A percentile compares a stretch with the other conserved stretches of the same genome.
Conservation (phyloP, 2,113 vertebrate genomes). For the Gorsachius goisagi region DNA sequence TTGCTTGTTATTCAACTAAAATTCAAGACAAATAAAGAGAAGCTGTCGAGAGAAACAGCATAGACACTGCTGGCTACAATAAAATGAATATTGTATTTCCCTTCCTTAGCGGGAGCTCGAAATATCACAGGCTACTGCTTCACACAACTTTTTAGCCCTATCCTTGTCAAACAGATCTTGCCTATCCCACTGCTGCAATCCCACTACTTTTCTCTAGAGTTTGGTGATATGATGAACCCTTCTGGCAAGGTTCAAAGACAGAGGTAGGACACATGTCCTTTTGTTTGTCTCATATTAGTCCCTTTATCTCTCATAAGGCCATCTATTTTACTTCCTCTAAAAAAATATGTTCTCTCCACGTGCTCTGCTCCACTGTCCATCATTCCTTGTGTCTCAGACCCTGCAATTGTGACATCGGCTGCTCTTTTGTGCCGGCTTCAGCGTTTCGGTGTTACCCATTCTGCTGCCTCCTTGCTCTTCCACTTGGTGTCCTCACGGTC, state of each 20-base stretch:
- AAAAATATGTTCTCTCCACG: neutral
- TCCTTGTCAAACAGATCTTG: neutral
- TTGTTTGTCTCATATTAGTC: neutral
- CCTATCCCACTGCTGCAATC: neutral
- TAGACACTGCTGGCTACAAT: neutral
- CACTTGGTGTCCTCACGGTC: neutral
- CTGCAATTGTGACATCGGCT: accelerated
- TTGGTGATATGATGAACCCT: neutral
- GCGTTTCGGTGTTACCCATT: too few species aligned
- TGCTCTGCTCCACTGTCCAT: neutral
- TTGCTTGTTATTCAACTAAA: neutral
- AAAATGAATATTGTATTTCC: neutral
- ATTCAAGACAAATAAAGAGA: neutral
- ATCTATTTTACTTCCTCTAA: neutral
- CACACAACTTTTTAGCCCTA: neutral
- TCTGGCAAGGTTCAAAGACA: neutral
- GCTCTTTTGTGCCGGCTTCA: neutral
- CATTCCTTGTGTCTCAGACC: neutral
- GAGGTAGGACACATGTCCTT: neutral
- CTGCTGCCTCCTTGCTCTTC: neutral
- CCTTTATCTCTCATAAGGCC: neutral
- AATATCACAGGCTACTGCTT: neutral
- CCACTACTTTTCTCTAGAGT: neutral
- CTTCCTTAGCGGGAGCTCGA: neutral
- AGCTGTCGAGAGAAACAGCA: neutral